Evolutionary conservation across 2,797 vertebrate genomes (phyloP).

Genomic region (Crax fasciolata): DNA sequence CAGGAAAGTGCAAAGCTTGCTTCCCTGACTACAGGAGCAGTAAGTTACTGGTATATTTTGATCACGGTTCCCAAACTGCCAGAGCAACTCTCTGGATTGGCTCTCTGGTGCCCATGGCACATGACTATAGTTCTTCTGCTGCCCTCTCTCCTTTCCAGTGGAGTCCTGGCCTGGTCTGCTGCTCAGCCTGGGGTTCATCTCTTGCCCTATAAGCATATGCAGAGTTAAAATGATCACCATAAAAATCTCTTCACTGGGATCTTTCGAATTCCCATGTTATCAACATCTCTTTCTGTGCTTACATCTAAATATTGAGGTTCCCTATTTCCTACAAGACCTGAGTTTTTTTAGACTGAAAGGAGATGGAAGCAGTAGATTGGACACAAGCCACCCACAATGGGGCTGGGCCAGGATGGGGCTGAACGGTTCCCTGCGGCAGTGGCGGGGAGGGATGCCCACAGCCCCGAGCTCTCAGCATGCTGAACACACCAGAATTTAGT

Average conservation of each 20-base stretch:
- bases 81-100: neutral
- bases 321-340: neutral
- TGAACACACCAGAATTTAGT: neutral
- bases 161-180: neutral
- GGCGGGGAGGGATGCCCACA: neutral
- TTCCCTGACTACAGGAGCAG: neutral
- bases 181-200: neutral
- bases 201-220: neutral
- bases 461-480: neutral
- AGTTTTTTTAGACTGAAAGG: neutral
- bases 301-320: neutral
- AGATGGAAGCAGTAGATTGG: neutral
- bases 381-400: neutral
- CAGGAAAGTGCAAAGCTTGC: neutral
- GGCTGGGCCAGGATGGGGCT: fast-evolving
- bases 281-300: conserved; percentile 16
- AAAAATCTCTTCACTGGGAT: neutral
- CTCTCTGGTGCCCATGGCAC: neutral
- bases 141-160: neutral
- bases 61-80: neutral
- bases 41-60: conserved; percentile 17
- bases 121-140: neutral
- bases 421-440: fast-evolving
- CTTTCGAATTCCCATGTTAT: neutral
- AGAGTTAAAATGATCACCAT: neutral